phyloP scores from a whole-genome alignment of 2,888 invertebrate species.

The Drosophila atripex region DNA sequence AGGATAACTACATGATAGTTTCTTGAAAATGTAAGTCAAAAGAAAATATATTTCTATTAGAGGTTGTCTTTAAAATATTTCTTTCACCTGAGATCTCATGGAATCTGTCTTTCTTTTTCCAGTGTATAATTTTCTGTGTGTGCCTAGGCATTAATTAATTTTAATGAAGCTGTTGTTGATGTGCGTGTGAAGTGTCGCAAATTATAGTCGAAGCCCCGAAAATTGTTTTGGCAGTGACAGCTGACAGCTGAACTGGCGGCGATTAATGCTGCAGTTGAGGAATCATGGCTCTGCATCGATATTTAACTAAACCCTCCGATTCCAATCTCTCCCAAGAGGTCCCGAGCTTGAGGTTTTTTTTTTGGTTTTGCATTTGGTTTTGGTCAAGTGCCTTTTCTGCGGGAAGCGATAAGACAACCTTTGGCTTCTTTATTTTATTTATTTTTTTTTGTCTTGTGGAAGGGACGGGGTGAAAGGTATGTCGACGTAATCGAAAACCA shows the following conservation, averaged over 20 bases:
- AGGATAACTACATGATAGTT: neutral
- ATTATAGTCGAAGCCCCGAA: constrained; percentile 45
- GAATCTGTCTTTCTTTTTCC: neutral
- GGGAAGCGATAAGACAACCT: constrained; percentile 70
- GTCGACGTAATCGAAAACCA: constrained; percentile 68
- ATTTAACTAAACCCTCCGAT: constrained; percentile 8
- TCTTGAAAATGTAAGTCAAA: no score
- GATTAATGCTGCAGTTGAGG: constrained; percentile 56
- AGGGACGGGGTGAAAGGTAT: neutral
- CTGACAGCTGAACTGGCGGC: constrained; percentile 68
- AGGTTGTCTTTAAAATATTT: neutral
- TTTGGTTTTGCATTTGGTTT: constrained; percentile 26
- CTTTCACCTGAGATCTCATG: neutral
- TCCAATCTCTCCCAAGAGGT: constrained; percentile 9
- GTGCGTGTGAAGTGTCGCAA: constrained; percentile 71
- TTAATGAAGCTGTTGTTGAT: constrained; percentile 79
- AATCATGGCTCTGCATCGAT: constrained; percentile 43
- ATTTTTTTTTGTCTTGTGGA: neutral
- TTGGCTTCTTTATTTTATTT: constrained; percentile 47
- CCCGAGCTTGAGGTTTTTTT: constrained; percentile 10
- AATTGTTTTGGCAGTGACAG: constrained; percentile 57
- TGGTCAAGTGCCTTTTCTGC: constrained; percentile 63
- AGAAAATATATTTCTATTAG: neutral
- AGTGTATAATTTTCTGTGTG: constrained; percentile 48
- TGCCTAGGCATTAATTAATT: constrained; percentile 80